phyloP scores from a whole-genome alignment of 1,140 invertebrate species.

The Zaprionus kolodkinae region DNA sequence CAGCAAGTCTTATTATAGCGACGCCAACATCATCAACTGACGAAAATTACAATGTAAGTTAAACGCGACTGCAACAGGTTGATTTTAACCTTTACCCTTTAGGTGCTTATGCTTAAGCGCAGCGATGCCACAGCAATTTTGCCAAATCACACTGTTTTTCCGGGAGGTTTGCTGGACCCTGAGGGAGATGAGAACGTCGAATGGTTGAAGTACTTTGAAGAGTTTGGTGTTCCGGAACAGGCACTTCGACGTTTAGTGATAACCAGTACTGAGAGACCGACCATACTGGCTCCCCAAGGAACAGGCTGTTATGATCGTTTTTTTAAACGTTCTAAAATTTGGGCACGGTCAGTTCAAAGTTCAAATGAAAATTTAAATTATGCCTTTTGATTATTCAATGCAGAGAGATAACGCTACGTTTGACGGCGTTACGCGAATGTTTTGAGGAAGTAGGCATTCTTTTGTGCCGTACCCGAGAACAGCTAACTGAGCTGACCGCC shows the following conservation, averaged over 20 bases:
- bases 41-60: constrained; percentile 56
- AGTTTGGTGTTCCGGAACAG: constrained; percentile 59
- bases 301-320: constrained; percentile 73
- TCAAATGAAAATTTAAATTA: constrained; percentile 15
- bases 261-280: constrained; percentile 47
- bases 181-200: constrained; percentile 57
- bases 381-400: constrained; percentile 41
- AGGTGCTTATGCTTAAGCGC: constrained; percentile 69
- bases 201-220: constrained; percentile 64
- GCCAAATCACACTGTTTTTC: constrained; percentile 64
- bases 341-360: constrained; percentile 67
- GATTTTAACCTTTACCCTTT: constrained; percentile 13
- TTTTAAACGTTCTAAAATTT: constrained; percentile 62
- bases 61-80: neutral
- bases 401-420: constrained; percentile 91
- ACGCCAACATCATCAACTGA: constrained; percentile 15
- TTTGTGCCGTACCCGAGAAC: constrained; percentile 86
- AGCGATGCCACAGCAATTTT: constrained; percentile 54
- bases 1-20: constrained; percentile 65
- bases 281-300: constrained; percentile 62
- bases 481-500: constrained; percentile 29
- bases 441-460: constrained; percentile 96
- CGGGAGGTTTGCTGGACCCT: constrained; percentile 59
- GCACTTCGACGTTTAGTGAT: constrained; percentile 56
- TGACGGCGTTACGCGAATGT: constrained; percentile 94